Percentiles rank a stretch among this genome's conserved stretches.
Conservation (phyloP, 2,888 invertebrate species). For the Cataglyphis rosenhaueri region DNA sequence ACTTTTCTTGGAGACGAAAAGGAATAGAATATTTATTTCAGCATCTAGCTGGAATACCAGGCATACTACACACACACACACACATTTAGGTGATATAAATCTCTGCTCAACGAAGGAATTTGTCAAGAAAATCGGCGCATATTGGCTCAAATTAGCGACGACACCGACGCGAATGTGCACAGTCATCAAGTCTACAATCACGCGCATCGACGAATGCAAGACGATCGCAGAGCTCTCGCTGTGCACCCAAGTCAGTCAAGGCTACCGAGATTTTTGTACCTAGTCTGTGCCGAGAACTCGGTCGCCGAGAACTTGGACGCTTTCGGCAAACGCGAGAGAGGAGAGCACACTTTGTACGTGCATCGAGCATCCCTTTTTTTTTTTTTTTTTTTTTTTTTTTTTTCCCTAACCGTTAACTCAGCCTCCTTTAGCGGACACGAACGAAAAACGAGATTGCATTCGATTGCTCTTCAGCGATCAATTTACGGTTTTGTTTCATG, state of each 20-base stretch:
- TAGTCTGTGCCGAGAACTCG: conserved; percentile 62
- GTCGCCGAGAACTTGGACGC: conserved; percentile 60
- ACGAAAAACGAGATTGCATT: conserved; percentile 57
- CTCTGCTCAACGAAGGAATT: conserved; percentile 2
- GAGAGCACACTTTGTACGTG: conserved; percentile 41
- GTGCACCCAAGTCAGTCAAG: neutral
- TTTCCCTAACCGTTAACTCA: conserved; percentile 69
- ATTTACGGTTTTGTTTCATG: conserved; percentile 61
- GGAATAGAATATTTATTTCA: neutral
- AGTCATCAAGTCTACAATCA: conserved; percentile 23
- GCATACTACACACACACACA: neutral
- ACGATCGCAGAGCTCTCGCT: conserved; percentile 13
- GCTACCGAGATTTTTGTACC: conserved; percentile 58
- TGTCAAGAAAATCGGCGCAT: conserved; percentile 23
- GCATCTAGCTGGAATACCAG: neutral
- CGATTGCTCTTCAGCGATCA: conserved; percentile 65
- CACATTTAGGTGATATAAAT: conserved; percentile 6
- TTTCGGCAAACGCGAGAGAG: conserved; percentile 37
- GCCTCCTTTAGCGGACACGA: conserved; percentile 67
- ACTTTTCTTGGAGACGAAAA: neutral
- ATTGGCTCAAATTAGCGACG: conserved; percentile 13
- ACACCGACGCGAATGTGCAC: conserved; percentile 7
- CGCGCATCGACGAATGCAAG: conserved; percentile 8
- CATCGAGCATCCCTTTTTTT: conserved; percentile 16
- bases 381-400: conserved; percentile 43